phyloP scores from a whole-genome alignment of 1,140 invertebrate genomes.

The Magallana ariakensis region DNA sequence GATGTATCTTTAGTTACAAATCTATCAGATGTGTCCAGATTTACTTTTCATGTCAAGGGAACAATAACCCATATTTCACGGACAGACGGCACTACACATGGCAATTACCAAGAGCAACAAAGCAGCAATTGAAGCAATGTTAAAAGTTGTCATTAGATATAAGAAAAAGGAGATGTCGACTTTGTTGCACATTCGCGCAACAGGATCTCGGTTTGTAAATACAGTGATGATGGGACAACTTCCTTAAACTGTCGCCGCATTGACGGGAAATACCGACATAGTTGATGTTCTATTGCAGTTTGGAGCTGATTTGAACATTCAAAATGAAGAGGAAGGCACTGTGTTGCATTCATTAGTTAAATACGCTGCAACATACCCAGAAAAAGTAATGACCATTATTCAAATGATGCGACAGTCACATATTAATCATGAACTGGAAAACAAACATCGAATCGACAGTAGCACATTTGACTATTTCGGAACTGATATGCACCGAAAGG shows the following conservation, averaged over 20 bases:
- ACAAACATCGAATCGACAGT: not conserved
- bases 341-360: conserved; percentile 66
- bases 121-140: conserved; percentile 49
- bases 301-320: conserved; percentile 53
- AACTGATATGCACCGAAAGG: not conserved
- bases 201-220: conserved; percentile 60
- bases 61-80: conserved; percentile 51
- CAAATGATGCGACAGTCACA: not conserved
- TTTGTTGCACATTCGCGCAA: conserved; percentile 57
- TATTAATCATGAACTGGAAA: not conserved
- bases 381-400: not conserved
- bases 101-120: conserved; percentile 64
- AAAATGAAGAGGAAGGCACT: conserved; percentile 62
- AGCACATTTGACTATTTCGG: not conserved
- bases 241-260: conserved; percentile 64
- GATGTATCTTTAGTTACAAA: conserved; percentile 43
- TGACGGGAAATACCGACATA: conserved; percentile 60
- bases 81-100: conserved; percentile 68
- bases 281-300: conserved; percentile 56
- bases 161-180: conserved; percentile 17
- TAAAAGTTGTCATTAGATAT: conserved; percentile 28
- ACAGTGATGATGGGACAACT: conserved; percentile 70
- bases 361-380: conserved; percentile 62
- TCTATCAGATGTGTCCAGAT: conserved; percentile 54
- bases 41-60: conserved; percentile 49